Conservation (phyloP, 2,113 vertebrate genomes). For the Zosterops borbonicus region DNA sequence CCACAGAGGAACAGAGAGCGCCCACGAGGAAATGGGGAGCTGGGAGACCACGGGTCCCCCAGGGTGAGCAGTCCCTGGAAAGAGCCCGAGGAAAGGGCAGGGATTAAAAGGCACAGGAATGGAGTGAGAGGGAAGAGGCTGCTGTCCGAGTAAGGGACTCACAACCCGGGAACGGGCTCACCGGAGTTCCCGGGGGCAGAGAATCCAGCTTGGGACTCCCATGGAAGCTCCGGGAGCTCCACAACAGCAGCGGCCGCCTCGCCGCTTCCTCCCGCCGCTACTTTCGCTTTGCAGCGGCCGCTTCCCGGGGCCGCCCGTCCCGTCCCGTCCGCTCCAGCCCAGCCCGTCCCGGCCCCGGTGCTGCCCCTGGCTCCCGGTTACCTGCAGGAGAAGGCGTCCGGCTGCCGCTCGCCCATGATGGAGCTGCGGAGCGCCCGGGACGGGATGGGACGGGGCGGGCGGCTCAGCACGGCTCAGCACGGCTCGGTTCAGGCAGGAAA, state of each 20-base stretch:
- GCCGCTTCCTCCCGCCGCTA: not conserved
- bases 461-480: not conserved
- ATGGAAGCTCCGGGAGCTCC: not conserved
- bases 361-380: not conserved
- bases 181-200: not conserved
- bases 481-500: conserved; percentile 28
- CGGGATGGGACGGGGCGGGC: not conserved
- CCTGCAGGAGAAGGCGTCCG: conserved; percentile 46
- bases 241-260: not conserved
- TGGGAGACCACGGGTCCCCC: not conserved
- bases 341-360: not conserved
- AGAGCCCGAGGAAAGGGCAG: not conserved
- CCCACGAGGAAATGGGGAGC: not conserved
- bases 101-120: not conserved
- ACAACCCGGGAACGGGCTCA: accelerated
- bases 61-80: not conserved
- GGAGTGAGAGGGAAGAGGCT: no score
- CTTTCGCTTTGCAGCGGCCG: conserved; percentile 4
- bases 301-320: not conserved
- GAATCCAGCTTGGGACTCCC: not conserved
- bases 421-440: not conserved
- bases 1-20: not conserved
- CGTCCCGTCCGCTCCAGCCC: not conserved
- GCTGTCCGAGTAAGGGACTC: not conserved
- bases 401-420: conserved; percentile 42